A percentile compares a stretch with the other conserved stretches of the same genome.
These are phyloP conservation scores for Antheraea pernyi DNA, from an alignment of 1,140 invertebrate genomes.

Conservation along the genomic window DNA sequence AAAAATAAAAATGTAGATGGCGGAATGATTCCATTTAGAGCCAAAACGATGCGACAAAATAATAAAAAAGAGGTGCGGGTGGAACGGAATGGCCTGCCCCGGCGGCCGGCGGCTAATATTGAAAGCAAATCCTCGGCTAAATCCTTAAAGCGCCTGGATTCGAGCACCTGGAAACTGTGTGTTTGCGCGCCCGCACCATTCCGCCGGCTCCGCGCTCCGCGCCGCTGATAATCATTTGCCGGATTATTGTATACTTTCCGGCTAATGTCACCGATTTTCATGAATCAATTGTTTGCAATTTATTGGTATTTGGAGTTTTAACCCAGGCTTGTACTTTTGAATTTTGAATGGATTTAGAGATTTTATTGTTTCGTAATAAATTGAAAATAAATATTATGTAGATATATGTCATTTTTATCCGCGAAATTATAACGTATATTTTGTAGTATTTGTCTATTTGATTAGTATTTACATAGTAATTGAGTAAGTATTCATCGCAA, in stretches of 20 bases:
- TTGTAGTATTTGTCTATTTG: no score
- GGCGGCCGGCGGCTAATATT: slow-evolving; percentile 78
- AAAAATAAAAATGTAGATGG: slow-evolving; percentile 81
- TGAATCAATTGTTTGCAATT: slow-evolving; percentile 69
- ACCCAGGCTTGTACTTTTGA: slow-evolving; percentile 42
- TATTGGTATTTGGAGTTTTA: slow-evolving; percentile 55
- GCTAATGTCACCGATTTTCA: slow-evolving; percentile 63
- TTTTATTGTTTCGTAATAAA: no score
- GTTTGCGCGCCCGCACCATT: slow-evolving; percentile 47
- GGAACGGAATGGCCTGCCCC: slow-evolving; percentile 68
- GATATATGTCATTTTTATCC: no score
- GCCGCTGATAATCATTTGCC: slow-evolving; percentile 69
- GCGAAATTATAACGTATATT: no score
- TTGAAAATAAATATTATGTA: no score
- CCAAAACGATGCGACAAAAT: slow-evolving; percentile 79
- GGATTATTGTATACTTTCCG: slow-evolving; percentile 76
- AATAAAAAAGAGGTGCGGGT: slow-evolving; percentile 74
- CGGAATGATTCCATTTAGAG: slow-evolving; percentile 77
- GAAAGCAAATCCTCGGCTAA: slow-evolving; percentile 80
- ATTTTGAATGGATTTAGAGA: slow-evolving; percentile 45
- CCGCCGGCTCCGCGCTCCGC: slow-evolving; percentile 29
- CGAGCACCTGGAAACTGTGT: slow-evolving; percentile 77
- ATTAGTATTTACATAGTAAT: no score
- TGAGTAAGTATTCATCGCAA: neutral
- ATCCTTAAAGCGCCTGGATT: slow-evolving; percentile 79